Conservation (phyloP, 2,888 invertebrate species). For the Hermaeophaga mercurialis region DNA sequence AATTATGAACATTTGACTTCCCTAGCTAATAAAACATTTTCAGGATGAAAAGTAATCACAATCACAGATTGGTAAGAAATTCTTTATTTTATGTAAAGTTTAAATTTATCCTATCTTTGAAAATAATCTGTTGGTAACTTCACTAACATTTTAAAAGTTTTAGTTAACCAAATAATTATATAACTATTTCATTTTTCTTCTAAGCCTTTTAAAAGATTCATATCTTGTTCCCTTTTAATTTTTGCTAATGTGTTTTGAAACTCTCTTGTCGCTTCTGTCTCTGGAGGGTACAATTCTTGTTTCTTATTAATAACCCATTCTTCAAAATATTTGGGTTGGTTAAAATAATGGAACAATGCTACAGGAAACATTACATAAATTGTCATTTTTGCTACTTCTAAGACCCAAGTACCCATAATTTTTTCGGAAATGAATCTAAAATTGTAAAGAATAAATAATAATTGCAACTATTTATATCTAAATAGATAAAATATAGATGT, state of each 20-base stretch:
- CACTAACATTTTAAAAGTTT: too few relatives aligned
- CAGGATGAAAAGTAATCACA: too few relatives aligned
- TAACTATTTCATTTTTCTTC: constrained; percentile 44
- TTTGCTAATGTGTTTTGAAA: constrained; percentile 60
- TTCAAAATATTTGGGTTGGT: constrained; percentile 84
- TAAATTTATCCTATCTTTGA: too few relatives aligned
- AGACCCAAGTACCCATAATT: constrained; percentile 81
- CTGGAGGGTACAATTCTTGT: constrained; percentile 74
- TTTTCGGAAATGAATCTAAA: constrained; percentile 53
- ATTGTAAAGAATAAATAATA: too few relatives aligned
- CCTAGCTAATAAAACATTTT: too few relatives aligned
- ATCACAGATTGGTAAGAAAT: too few relatives aligned
- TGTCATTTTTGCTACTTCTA: constrained; percentile 83
- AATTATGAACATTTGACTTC: too few relatives aligned
- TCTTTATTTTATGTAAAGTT: too few relatives aligned
- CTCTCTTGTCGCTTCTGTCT: constrained; percentile 60
- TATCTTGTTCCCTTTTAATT: constrained; percentile 54
- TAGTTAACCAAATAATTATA: too few relatives aligned
- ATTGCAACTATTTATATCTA: too few relatives aligned
- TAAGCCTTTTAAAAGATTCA: constrained; percentile 48
- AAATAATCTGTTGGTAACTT: too few relatives aligned
- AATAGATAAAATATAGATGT: too few relatives aligned
- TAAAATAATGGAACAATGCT: constrained; percentile 80
- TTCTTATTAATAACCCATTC: constrained; percentile 76
- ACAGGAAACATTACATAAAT: constrained; percentile 89